Conservation (phyloP, 1,140 invertebrate species). For the Drosophila orosa region DNA sequence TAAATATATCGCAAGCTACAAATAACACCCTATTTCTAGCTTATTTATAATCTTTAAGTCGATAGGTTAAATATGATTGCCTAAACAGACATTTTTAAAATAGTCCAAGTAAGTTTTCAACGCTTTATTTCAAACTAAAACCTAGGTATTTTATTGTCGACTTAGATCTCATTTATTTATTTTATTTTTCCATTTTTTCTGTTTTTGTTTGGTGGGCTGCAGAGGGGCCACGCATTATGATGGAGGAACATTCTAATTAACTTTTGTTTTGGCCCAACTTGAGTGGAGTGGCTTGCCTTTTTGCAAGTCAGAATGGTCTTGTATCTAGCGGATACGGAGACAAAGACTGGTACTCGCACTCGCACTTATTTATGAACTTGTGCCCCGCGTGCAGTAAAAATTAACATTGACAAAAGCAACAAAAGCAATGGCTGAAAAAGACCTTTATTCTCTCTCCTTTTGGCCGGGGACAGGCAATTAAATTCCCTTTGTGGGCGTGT, state of each 20-base stretch:
- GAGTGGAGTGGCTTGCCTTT: slow-evolving; percentile 55
- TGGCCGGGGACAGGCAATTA: slow-evolving; percentile 64
- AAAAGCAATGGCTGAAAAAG: slow-evolving; percentile 38
- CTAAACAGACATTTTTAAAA: not conserved
- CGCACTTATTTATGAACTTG: slow-evolving; percentile 79
- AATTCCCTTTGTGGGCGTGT: slow-evolving; percentile 66
- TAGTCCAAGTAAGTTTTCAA: not conserved
- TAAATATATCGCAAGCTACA: not conserved
- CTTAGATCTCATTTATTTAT: not conserved
- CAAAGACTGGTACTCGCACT: slow-evolving; percentile 40
- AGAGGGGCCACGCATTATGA: slow-evolving; percentile 68
- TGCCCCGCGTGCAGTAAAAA: slow-evolving; percentile 60
- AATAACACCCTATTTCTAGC: not conserved
- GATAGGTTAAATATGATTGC: not conserved
- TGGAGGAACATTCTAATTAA: slow-evolving; percentile 78
- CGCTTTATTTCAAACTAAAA: not conserved
- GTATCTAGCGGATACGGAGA: slow-evolving; percentile 67
- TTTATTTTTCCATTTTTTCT: slow-evolving; percentile 13
- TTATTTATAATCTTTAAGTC: not conserved
- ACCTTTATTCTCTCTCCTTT: slow-evolving; percentile 38
- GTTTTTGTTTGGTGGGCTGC: slow-evolving; percentile 24
- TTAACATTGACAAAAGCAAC: slow-evolving; percentile 71
- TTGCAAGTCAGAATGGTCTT: slow-evolving; percentile 61
- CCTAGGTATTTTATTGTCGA: slow-evolving; percentile 10
- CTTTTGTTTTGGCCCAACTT: slow-evolving; percentile 80